These are phyloP conservation scores for Pseudochirops corinnae DNA, from an alignment of 2,797 vertebrate genomes.

Conservation along the genomic window DNA sequence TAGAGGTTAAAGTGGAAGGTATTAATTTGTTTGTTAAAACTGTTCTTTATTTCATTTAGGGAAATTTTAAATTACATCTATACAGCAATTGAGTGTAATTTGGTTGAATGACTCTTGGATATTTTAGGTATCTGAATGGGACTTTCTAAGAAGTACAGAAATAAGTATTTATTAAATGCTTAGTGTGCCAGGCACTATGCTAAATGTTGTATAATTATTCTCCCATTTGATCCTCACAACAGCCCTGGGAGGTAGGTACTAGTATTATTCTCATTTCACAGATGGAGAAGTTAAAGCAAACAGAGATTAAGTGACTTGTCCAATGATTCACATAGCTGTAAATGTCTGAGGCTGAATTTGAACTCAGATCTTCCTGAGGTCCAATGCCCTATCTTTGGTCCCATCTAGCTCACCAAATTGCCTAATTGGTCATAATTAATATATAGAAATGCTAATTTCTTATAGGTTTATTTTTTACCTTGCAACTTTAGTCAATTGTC, in stretches of 20 bases:
- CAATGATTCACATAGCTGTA: too few species aligned
- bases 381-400: too few species aligned
- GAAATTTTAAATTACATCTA: background rate
- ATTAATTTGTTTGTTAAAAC: background rate
- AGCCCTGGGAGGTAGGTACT: background rate
- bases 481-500: too few species aligned
- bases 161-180: background rate
- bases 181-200: background rate
- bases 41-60: background rate
- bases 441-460: too few species aligned
- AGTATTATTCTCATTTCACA: background rate
- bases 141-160: background rate
- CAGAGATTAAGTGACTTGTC: background rate
- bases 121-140: background rate
- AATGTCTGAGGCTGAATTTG: too few species aligned
- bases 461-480: too few species aligned
- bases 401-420: too few species aligned
- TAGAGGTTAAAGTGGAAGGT: background rate
- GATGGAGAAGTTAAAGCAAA: background rate
- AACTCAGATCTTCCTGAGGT: too few species aligned
- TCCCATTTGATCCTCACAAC: background rate
- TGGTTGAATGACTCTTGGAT: background rate
- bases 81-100: background rate
- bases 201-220: background rate
- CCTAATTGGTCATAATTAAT: too few species aligned